A percentile compares a stretch with the other conserved stretches of the same genome.
These are phyloP conservation scores for Bungarus multicinctus DNA, from an alignment of 2,113 vertebrate species.

Conservation along the genomic window DNA sequence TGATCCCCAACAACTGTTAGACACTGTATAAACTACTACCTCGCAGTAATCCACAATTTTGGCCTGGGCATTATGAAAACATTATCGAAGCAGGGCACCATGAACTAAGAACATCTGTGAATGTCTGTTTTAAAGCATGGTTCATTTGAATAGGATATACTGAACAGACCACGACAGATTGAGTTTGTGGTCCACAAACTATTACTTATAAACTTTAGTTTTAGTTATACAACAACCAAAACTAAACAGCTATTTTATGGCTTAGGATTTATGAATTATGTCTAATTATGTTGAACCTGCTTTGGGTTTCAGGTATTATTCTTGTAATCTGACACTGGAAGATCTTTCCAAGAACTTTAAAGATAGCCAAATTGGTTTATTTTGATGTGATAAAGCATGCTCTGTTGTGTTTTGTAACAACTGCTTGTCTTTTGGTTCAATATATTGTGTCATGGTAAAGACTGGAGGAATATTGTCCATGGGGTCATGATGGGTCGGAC, in stretches of 20 bases:
- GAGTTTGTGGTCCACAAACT: neutral
- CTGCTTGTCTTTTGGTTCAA: neutral
- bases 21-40: neutral
- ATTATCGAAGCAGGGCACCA: neutral
- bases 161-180: neutral
- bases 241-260: neutral
- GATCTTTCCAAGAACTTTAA: neutral
- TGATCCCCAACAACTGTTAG: neutral
- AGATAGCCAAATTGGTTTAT: neutral
- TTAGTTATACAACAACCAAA: neutral
- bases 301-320: neutral
- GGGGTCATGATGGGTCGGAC: too few species aligned
- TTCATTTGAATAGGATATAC: neutral
- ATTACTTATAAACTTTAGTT: neutral
- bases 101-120: neutral
- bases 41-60: neutral
- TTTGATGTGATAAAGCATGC: neutral
- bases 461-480: too few species aligned
- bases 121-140: neutral
- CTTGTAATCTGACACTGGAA: neutral
- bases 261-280: neutral
- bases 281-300: neutral
- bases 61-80: neutral
- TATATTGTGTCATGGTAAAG: neutral
- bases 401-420: neutral